A percentile compares a stretch with the other conserved stretches of the same genome.
These are phyloP conservation scores for Eledona agricola DNA, from an alignment of 2,888 invertebrate species.

Conservation along the genomic window DNA sequence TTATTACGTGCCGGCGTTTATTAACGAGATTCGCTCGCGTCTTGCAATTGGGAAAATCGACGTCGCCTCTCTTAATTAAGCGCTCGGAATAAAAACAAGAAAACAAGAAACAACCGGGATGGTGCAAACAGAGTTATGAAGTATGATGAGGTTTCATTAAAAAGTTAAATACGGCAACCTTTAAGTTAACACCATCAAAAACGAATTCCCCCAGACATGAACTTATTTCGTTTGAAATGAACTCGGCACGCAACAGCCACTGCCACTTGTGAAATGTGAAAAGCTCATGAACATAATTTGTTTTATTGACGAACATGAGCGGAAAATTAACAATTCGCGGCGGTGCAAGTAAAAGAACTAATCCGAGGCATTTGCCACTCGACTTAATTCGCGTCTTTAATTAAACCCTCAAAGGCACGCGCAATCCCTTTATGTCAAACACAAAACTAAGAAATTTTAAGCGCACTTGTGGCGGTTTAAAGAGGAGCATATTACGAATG, in stretches of 20 bases:
- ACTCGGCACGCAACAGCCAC: conserved; percentile 3
- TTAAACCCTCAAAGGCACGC: too few relatives aligned
- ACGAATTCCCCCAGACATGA: conserved; percentile 40
- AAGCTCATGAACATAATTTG: conserved; percentile 13
- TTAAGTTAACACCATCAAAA: conserved; percentile 48
- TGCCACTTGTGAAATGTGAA: conserved; percentile 14
- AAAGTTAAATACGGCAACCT: conserved; percentile 49
- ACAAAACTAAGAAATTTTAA: too few relatives aligned
- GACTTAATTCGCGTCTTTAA: too few relatives aligned
- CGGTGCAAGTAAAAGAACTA: too few relatives aligned
- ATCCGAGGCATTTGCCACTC: too few relatives aligned
- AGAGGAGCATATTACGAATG: too few relatives aligned
- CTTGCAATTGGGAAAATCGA: conserved; percentile 2
- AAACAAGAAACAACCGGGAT: conserved; percentile 4
- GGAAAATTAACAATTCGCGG: too few relatives aligned
- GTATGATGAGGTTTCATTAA: conserved; percentile 49
- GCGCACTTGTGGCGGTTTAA: too few relatives aligned
- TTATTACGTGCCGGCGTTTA: too few relatives aligned
- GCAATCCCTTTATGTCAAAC: too few relatives aligned
- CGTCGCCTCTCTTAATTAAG: conserved; percentile 7
- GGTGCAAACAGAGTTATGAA: conserved; percentile 46
- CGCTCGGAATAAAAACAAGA: conserved; percentile 4
- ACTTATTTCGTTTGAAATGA: conserved; percentile 11
- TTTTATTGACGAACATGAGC: conserved; percentile 10
- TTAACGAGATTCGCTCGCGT: too few relatives aligned